A percentile compares a stretch with the other conserved stretches of the same genome.
phyloP scores from a whole-genome alignment of 2,888 invertebrate species.

The Athalia cordata region DNA sequence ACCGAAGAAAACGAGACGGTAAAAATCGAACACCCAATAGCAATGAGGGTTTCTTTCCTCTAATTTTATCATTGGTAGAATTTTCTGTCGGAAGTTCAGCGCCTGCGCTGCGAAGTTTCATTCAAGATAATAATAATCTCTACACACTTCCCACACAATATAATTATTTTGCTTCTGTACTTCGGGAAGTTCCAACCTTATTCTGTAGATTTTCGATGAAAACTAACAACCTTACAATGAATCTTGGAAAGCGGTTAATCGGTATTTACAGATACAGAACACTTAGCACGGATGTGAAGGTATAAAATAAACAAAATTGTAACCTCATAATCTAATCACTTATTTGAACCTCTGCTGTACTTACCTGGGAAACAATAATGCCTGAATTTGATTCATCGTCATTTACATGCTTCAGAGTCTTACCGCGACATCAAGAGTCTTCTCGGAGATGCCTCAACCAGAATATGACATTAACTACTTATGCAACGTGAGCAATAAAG shows the following conservation, averaged over 20 bases:
- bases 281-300: conserved; percentile 50
- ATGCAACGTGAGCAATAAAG: conserved; percentile 77
- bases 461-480: conserved; percentile 80
- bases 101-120: background rate
- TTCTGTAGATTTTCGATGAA: no score
- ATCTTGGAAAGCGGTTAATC: conserved; percentile 45
- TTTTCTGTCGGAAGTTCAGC: background rate
- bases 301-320: conserved; percentile 38
- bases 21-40: conserved; percentile 27
- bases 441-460: conserved; percentile 61
- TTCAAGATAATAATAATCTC: no score
- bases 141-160: no score
- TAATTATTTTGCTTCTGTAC: no score
- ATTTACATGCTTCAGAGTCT: conserved; percentile 15
- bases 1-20: conserved; percentile 1
- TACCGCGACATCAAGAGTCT: background rate
- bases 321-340: background rate
- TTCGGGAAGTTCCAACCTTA: no score
- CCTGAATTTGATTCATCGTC: conserved; percentile 52
- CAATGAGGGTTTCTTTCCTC: background rate
- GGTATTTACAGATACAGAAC: conserved; percentile 48
- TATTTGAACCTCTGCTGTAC: background rate
- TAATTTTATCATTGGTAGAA: conserved; percentile 8
- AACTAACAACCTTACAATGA: conserved; percentile 46
- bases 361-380: conserved; percentile 73